Conservation (phyloP, 2,888 invertebrate species). For the Hirudinaria manillensis region DNA sequence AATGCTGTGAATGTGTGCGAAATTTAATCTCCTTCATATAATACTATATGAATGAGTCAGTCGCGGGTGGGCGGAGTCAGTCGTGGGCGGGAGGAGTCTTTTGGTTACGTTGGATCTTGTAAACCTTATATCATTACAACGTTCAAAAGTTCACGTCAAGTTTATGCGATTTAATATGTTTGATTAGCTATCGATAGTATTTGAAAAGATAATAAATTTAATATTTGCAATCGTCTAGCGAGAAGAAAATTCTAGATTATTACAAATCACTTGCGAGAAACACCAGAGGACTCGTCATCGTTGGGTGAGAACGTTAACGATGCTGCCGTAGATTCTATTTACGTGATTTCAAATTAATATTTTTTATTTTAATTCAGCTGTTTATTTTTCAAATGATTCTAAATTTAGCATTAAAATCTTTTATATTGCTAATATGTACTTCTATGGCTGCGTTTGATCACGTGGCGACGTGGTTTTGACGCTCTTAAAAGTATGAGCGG, state of each 20-base stretch:
- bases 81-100: no score
- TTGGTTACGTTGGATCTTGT: no score
- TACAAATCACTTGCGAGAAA: conserved; percentile 54
- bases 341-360: not conserved
- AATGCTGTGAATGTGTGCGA: not conserved
- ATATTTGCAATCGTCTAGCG: conserved; percentile 45
- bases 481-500: not conserved
- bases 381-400: not conserved
- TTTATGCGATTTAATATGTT: not conserved
- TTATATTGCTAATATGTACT: not conserved
- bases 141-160: no score
- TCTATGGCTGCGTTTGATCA: not conserved
- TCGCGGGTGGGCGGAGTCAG: no score
- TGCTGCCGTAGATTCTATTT: not conserved
- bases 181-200: no score
- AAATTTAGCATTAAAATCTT: not conserved
- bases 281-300: conserved; percentile 55
- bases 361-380: not conserved
- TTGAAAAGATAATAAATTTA: not conserved
- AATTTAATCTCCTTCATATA: no score
- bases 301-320: conserved; percentile 52
- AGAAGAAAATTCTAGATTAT: conserved; percentile 54
- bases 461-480: not conserved
- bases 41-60: no score
- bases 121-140: no score